A percentile compares a stretch with the other conserved stretches of the same genome.
Evolutionary conservation across 2,888 invertebrate genomes (phyloP).

Genomic region (Ormyrus nitidulus): DNA sequence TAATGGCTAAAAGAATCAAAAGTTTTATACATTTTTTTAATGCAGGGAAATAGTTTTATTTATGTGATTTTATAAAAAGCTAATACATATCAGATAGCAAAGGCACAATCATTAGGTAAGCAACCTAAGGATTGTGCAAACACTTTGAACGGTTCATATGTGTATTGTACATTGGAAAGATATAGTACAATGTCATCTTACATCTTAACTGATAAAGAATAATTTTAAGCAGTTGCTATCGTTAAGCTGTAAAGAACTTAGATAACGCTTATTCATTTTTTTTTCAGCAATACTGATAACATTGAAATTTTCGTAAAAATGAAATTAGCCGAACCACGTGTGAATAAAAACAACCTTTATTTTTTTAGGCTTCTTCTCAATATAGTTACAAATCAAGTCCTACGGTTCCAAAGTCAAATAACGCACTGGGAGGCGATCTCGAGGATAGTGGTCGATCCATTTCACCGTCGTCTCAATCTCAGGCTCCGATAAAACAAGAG

Average conservation of each 20-base stretch:
- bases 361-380: slow-evolving; percentile 79
- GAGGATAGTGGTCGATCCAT: slow-evolving; percentile 78
- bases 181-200: slow-evolving; percentile 41
- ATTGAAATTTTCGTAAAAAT: slow-evolving; percentile 26
- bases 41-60: neutral
- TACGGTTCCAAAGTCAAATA: slow-evolving; percentile 80
- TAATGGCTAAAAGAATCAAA: neutral
- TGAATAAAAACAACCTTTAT: slow-evolving; percentile 41
- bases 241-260: slow-evolving; percentile 47
- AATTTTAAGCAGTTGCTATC: slow-evolving; percentile 40
- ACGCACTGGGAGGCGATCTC: slow-evolving; percentile 78
- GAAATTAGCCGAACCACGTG: slow-evolving; percentile 5
- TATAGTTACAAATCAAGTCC: slow-evolving; percentile 83
- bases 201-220: slow-evolving; percentile 45
- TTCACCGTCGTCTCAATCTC: slow-evolving; percentile 77
- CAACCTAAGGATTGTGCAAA: slow-evolving; percentile 36
- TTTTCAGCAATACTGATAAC: slow-evolving; percentile 27
- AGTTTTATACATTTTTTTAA: neutral
- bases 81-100: slow-evolving; percentile 19
- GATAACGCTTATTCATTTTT: slow-evolving; percentile 53
- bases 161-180: slow-evolving; percentile 34
- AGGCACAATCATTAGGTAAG: slow-evolving; percentile 43
- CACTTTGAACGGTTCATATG: slow-evolving; percentile 4
- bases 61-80: neutral
- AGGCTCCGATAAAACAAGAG: slow-evolving; percentile 81